Evolutionary conservation across 2,797 vertebrate species (phyloP).

Genomic region (Pelobates cultripes): DNA sequence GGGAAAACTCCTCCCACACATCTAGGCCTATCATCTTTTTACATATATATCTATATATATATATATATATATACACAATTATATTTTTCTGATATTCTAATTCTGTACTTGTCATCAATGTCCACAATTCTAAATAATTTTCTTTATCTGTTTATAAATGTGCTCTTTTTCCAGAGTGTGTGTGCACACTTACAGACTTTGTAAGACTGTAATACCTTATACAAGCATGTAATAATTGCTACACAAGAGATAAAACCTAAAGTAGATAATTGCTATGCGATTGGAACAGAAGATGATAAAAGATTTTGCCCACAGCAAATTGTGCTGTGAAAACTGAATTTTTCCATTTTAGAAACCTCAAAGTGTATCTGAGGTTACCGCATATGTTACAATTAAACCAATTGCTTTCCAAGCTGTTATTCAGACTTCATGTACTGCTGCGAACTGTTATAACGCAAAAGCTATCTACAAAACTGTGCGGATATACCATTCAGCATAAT

Average conservation of each 20-base stretch:
- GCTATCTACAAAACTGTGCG: not conserved
- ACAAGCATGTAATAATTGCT: not conserved
- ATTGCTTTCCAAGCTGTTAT: not conserved
- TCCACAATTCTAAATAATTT: too few species aligned
- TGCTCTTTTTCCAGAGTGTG: too few species aligned
- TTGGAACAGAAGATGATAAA: not conserved
- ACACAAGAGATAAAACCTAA: not conserved
- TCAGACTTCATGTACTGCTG: not conserved
- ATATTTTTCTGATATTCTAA: too few species aligned
- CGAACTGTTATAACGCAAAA: not conserved
- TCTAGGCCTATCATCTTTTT: too few species aligned
- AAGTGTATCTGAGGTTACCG: not conserved
- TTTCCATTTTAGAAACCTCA: not conserved
- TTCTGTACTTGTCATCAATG: too few species aligned
- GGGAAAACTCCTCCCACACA: too few species aligned
- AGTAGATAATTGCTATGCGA: not conserved
- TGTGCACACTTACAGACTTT: too few species aligned
- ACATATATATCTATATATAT: too few species aligned
- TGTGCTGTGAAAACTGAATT: not conserved
- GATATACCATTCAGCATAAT: not conserved
- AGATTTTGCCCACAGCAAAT: not conserved
- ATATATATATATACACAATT: too few species aligned
- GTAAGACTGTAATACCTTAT: too few species aligned
- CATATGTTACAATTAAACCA: conserved; percentile 7
- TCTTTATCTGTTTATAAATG: too few species aligned